These are phyloP conservation scores for Oncorhynchus mykiss DNA, from an alignment of 2,113 vertebrate species.

Conservation along the genomic window DNA sequence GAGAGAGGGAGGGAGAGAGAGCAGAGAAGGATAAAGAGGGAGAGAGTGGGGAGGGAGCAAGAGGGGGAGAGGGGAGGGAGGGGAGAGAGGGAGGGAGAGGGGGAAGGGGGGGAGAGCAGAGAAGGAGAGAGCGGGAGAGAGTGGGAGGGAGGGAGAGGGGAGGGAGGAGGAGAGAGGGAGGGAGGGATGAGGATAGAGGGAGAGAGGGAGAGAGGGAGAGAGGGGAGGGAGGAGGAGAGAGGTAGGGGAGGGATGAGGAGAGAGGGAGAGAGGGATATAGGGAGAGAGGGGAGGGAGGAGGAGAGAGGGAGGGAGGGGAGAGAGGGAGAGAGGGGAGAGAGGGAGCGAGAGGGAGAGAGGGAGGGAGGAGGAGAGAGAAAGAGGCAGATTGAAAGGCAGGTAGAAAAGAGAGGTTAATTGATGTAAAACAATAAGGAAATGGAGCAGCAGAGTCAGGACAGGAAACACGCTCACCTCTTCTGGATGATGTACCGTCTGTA, in stretches of 20 bases:
- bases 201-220: conserved; percentile 47
- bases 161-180: conserved; percentile 43
- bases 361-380: neutral
- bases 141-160: too few relatives aligned
- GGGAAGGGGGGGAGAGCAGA: too few relatives aligned
- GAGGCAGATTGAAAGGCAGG: neutral
- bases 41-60: conserved; percentile 45
- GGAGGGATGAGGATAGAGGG: neutral
- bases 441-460: too few relatives aligned
- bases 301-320: conserved; percentile 57
- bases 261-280: conserved; percentile 57
- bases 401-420: neutral
- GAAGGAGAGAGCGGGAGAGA: conserved; percentile 1
- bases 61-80: conserved; percentile 42
- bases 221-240: conserved; percentile 11
- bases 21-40: conserved; percentile 46
- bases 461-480: conserved; percentile 46
- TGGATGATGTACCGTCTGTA: conserved; percentile 44
- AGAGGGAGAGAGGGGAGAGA: neutral
- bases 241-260: conserved; percentile 40
- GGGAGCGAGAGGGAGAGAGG: neutral
- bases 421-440: neutral
- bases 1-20: too few relatives aligned
- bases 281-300: conserved; percentile 43
- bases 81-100: too few relatives aligned